Conservation (phyloP, 2,113 vertebrate genomes). For the Scophthalmus maximus region DNA sequence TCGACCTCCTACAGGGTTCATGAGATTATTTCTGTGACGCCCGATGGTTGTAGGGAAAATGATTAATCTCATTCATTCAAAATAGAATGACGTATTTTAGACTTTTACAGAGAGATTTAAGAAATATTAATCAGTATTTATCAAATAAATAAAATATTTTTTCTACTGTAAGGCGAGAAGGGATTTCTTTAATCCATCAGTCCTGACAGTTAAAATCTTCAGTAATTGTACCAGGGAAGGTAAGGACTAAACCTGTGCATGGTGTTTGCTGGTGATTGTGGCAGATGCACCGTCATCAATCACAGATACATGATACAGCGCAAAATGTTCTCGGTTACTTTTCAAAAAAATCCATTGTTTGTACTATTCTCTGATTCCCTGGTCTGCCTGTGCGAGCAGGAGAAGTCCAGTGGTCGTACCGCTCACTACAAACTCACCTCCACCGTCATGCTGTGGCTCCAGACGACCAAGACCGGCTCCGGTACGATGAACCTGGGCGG, state of each 20-base stretch:
- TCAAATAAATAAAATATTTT: no score
- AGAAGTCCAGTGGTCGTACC: slow-evolving; percentile 97
- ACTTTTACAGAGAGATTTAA: no score
- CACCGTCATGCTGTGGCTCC: slow-evolving; percentile 99
- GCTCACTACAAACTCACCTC: slow-evolving; percentile 99
- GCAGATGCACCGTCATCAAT: no score
- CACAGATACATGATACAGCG: background rate
- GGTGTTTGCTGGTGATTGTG: no score
- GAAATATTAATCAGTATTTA: no score
- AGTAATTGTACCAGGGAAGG: no score
- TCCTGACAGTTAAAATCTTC: background rate
- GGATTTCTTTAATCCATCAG: background rate
- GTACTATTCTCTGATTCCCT: background rate
- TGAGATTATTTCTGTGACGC: background rate
- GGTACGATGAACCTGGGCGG: slow-evolving; percentile 99
- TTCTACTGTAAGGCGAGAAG: background rate
- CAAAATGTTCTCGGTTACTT: background rate
- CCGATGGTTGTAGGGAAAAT: background rate
- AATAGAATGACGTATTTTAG: no score
- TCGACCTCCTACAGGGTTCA: no score
- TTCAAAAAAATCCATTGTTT: background rate
- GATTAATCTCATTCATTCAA: no score
- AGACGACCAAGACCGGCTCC: slow-evolving; percentile 96
- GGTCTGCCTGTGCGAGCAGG: slow-evolving; percentile 75
- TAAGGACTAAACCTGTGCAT: no score